These are phyloP conservation scores for Drosophila erecta DNA, from an alignment of 1,140 invertebrate species.

Conservation along the genomic window DNA sequence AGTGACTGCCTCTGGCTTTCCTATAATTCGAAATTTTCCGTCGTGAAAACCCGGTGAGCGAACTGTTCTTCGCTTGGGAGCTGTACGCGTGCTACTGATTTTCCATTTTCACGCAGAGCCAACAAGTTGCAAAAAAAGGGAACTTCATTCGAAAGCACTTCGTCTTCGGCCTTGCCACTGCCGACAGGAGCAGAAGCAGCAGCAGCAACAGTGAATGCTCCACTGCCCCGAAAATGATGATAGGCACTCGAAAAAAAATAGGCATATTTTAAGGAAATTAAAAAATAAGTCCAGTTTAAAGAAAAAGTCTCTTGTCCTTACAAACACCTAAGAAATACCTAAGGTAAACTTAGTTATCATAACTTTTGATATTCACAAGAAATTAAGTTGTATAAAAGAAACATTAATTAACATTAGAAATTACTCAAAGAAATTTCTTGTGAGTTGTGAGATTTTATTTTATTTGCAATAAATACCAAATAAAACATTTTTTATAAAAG, in stretches of 20 bases:
- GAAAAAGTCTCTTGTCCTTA: not conserved
- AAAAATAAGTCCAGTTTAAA: not conserved
- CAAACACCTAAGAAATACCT: not conserved
- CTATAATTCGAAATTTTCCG: not conserved
- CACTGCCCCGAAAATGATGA: slow-evolving; percentile 54
- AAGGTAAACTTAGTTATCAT: no score
- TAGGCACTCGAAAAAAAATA: slow-evolving; percentile 8
- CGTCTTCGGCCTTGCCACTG: slow-evolving; percentile 47
- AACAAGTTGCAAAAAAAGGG: slow-evolving; percentile 70
- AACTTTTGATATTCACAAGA: not conserved
- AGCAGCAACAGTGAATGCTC: slow-evolving; percentile 37
- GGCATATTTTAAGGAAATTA: not conserved
- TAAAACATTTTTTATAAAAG: no score
- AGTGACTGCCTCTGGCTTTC: not conserved
- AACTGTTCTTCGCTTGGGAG: slow-evolving; percentile 56
- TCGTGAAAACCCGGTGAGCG: slow-evolving; percentile 16
- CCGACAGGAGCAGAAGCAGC: slow-evolving; percentile 28
- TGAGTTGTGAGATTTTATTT: no score
- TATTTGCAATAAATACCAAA: no score
- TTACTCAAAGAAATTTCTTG: no score
- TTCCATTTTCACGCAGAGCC: slow-evolving; percentile 57
- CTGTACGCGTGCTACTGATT: slow-evolving; percentile 76
- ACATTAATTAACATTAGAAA: not conserved
- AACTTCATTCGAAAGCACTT: slow-evolving; percentile 60
- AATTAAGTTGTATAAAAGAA: not conserved